These are phyloP conservation scores for Tupiocoris notatus DNA, from an alignment of 2,888 invertebrate species.

Conservation along the genomic window DNA sequence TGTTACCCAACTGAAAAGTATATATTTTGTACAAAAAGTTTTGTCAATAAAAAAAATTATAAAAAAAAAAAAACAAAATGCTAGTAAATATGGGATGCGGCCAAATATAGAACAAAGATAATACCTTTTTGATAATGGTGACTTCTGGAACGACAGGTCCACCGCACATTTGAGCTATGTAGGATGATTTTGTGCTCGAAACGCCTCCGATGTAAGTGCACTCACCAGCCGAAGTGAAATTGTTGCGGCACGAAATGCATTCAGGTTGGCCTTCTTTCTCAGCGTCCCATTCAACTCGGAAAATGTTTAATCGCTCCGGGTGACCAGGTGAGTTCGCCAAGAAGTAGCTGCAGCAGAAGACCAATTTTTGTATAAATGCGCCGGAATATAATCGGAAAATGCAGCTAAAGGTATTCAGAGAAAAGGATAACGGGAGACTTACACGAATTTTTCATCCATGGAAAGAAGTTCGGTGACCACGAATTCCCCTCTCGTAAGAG, in stretches of 20 bases:
- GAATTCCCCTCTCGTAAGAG: constrained; percentile 64
- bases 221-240: constrained; percentile 54
- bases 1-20: too few relatives aligned
- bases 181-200: constrained; percentile 66
- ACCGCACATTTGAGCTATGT: constrained; percentile 73
- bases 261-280: constrained; percentile 53
- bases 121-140: constrained; percentile 61
- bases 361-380: too few relatives aligned
- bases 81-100: too few relatives aligned
- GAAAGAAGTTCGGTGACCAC: constrained; percentile 71
- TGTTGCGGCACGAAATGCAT: constrained; percentile 72
- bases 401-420: too few relatives aligned
- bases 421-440: too few relatives aligned
- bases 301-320: constrained; percentile 78
- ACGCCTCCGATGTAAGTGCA: constrained; percentile 69
- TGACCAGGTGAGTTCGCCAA: constrained; percentile 73
- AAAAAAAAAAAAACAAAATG: too few relatives aligned
- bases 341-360: constrained; percentile 68
- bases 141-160: constrained; percentile 82
- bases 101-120: too few relatives aligned
- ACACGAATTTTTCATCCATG: constrained; percentile 74
- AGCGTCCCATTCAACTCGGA: constrained; percentile 62
- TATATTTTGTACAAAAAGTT: too few relatives aligned
- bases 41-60: too few relatives aligned
- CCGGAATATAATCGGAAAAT: too few relatives aligned